Evolutionary conservation across 2,113 vertebrate genomes (phyloP), one percentile per base, ranked within the genome.

Genomic region (Pachycephala philippinensis): DNA sequence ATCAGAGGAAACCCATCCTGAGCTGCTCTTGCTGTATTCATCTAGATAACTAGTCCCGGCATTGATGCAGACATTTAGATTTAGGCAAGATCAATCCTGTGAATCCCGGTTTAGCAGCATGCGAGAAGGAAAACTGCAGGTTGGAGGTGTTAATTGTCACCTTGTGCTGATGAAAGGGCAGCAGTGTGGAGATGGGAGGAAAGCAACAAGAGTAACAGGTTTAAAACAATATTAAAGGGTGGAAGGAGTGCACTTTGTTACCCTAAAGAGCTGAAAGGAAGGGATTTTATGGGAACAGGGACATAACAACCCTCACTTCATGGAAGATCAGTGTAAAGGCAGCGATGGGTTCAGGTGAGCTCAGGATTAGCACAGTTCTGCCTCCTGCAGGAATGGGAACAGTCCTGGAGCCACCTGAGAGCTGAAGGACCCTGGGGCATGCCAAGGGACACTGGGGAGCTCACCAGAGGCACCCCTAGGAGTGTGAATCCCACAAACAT

Each of bases 281-380:
- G 50, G 50, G n/a, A 10, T 61, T 52, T 60, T 33, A 18, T 47
- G 80, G 28, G 33, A 60, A 35, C 13, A 2, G 33, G 60, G 49
- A 15, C 2, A 0, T 2, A 30, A 60, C 15, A 31, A 30, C 14
- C 6, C 65, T 87, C 56, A 22, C 22, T 57, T 24, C 5, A 0
- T 45, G 54, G 7, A 52, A 69, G 27, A n/a, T 40, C 4, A 1
- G 20, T 7, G 22, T 80, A 16, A 44, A 80, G 45, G 21, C 35
- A 54, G 23, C 3, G 7, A 23, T 15, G 50, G 59, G 21, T 56
- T 72, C 64, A 26, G 53, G 9, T 19, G 49, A 54, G 72, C 20
- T 72, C 37, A 42, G 77, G 54, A 15, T 31, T 14, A 13, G 64
- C 83, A 49, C 39, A 56, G 45, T 44, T 76, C 49, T 76, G 61